Percentiles rank a stretch among this genome's conserved stretches.
phyloP scores from a whole-genome alignment of 2,797 vertebrate genomes.

The Psittacula derbiana region DNA sequence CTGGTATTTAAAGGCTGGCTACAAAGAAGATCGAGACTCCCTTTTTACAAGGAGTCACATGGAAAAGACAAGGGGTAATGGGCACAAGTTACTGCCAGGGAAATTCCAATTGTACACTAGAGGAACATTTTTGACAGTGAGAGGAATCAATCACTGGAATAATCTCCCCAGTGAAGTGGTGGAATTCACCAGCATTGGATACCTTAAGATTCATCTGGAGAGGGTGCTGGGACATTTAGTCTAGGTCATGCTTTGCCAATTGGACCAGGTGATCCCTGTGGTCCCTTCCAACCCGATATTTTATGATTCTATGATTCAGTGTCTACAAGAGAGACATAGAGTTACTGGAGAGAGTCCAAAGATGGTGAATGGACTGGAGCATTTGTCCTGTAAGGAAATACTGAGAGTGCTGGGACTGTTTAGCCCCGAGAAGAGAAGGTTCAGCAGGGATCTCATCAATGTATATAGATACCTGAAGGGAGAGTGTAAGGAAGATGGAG shows the following conservation, averaged over 20 bases:
- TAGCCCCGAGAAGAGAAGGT: not conserved
- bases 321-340: not conserved
- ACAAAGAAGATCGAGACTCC: not conserved
- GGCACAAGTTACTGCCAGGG: not conserved
- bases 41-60: not conserved
- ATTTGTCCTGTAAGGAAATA: not conserved
- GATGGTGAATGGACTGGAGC: not conserved
- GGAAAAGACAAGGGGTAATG: not conserved
- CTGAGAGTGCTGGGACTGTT: not conserved
- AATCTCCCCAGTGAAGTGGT: not conserved
- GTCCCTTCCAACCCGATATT: not conserved
- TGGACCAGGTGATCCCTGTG: not conserved
- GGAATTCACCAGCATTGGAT: not conserved
- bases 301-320: not conserved
- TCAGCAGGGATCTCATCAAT: not conserved
- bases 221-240: not conserved
- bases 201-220: not conserved
- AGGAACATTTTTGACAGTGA: not conserved
- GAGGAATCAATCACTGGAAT: not conserved
- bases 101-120: not conserved
- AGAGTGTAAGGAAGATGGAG: not conserved
- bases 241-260: not conserved
- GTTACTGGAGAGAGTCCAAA: not conserved
- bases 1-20: not conserved
- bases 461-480: not conserved